Conservation (phyloP, 2,888 invertebrate species). For the Scotopteryx bipunctaria region DNA sequence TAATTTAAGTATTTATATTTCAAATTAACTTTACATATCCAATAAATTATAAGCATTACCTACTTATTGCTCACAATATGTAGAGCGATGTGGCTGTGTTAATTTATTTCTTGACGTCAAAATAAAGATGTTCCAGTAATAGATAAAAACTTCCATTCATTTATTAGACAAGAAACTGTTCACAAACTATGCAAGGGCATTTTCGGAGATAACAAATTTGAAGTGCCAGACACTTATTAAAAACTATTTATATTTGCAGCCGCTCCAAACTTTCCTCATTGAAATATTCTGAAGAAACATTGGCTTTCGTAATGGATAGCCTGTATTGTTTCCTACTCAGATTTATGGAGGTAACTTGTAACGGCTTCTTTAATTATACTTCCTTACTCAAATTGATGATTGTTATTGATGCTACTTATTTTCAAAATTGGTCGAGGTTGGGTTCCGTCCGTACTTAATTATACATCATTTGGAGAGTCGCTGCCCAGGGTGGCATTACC, state of each 20-base stretch:
- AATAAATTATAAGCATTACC: too few relatives aligned
- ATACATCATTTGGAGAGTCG: constrained; percentile 52
- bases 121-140: neutral
- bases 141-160: neutral
- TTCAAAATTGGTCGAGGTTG: constrained; percentile 58
- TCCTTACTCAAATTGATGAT: constrained; percentile 80
- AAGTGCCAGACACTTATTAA: constrained; percentile 65
- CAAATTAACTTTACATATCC: too few relatives aligned
- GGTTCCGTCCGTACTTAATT: constrained; percentile 56
- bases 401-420: constrained; percentile 77
- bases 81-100: too few relatives aligned
- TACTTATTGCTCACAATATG: too few relatives aligned
- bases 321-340: constrained; percentile 77
- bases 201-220: constrained; percentile 62
- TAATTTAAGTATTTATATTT: too few relatives aligned
- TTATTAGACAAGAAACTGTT: neutral
- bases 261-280: constrained; percentile 71
- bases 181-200: constrained; percentile 39
- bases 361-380: constrained; percentile 82
- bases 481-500: constrained; percentile 41
- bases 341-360: constrained; percentile 83
- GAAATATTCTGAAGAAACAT: constrained; percentile 76
- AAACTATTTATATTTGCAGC: constrained; percentile 78
- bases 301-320: constrained; percentile 75
- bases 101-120: neutral